Percentiles rank a stretch among this genome's conserved stretches.
These are phyloP conservation scores for Chesias legatella DNA, from an alignment of 2,888 invertebrate genomes.

Conservation along the genomic window DNA sequence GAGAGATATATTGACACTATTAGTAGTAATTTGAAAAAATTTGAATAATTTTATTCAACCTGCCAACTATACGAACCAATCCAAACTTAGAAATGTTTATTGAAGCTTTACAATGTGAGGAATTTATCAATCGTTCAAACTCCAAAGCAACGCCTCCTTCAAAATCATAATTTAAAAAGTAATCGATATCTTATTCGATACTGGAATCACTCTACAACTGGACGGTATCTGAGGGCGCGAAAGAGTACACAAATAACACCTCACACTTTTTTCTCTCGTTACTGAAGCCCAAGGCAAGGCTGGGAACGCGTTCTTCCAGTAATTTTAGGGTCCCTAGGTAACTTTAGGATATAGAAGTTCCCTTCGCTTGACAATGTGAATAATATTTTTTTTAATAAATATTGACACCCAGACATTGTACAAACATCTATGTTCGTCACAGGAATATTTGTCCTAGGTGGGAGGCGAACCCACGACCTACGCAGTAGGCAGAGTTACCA, in stretches of 20 bases:
- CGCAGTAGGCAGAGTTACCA: too few relatives aligned
- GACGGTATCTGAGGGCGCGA: slow-evolving; percentile 61
- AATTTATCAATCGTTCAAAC: slow-evolving; percentile 23
- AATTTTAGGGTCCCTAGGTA: slow-evolving; percentile 6
- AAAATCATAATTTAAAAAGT: slow-evolving; percentile 37
- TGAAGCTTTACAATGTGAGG: slow-evolving; percentile 8
- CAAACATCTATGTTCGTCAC: too few relatives aligned
- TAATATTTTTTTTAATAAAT: too few relatives aligned
- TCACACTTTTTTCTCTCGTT: slow-evolving; percentile 51
- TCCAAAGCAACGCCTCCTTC: slow-evolving; percentile 25
- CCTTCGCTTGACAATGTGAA: too few relatives aligned
- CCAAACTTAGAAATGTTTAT: slow-evolving; percentile 3
- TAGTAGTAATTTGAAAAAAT: too few relatives aligned
- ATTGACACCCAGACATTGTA: too few relatives aligned
- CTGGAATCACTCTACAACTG: slow-evolving; percentile 52
- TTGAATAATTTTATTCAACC: slow-evolving; percentile 1
- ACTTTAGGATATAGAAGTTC: too few relatives aligned
- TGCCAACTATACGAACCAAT: slow-evolving; percentile 5
- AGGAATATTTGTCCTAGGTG: too few relatives aligned
- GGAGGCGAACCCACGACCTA: too few relatives aligned
- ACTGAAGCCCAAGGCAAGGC: slow-evolving; percentile 35
- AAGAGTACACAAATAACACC: slow-evolving; percentile 75
- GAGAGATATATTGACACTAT: too few relatives aligned
- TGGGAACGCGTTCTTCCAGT: slow-evolving; percentile 59
- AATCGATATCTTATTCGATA: slow-evolving; percentile 56